Conservation (phyloP, 2,797 vertebrate genomes). For the Smutsia temminckii region DNA sequence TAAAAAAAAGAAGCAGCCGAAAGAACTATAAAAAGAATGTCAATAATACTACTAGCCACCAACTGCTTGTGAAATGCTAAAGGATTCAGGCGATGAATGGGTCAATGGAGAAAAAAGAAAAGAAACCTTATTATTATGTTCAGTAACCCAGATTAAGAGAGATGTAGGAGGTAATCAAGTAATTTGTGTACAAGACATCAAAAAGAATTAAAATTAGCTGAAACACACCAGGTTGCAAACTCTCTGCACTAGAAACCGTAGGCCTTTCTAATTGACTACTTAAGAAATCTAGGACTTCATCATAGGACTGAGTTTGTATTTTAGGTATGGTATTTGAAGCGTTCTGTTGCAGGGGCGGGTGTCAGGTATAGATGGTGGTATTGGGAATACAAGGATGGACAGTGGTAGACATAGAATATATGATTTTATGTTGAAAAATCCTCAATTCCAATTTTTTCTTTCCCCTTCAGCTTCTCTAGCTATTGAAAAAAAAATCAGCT, state of each 20-base stretch:
- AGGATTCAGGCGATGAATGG: slow-evolving; percentile 44
- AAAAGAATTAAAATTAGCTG: slow-evolving; percentile 70
- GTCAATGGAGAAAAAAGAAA: slow-evolving; percentile 29
- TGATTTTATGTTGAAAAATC: background rate
- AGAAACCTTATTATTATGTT: slow-evolving; percentile 60
- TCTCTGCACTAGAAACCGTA: slow-evolving; percentile 23
- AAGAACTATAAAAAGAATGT: slow-evolving; percentile 25
- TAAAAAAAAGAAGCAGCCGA: background rate
- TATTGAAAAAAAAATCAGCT: background rate
- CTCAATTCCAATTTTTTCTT: background rate
- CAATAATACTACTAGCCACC: slow-evolving; percentile 17
- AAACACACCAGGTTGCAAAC: slow-evolving; percentile 56
- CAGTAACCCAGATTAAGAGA: slow-evolving; percentile 66
- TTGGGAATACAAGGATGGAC: background rate
- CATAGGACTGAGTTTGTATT: background rate
- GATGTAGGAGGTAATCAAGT: slow-evolving; percentile 68
- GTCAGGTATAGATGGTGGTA: background rate
- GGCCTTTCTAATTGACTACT: slow-evolving; percentile 54
- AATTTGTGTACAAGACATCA: slow-evolving; percentile 59
- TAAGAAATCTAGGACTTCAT: slow-evolving; percentile 1
- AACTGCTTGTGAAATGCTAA: slow-evolving; percentile 57
- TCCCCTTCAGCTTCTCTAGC: background rate
- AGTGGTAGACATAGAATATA: background rate
- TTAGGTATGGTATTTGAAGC: background rate
- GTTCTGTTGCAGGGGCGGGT: rapidly evolving